Conservation (phyloP, 2,113 vertebrate genomes). For the Platichthys stellatus region DNA sequence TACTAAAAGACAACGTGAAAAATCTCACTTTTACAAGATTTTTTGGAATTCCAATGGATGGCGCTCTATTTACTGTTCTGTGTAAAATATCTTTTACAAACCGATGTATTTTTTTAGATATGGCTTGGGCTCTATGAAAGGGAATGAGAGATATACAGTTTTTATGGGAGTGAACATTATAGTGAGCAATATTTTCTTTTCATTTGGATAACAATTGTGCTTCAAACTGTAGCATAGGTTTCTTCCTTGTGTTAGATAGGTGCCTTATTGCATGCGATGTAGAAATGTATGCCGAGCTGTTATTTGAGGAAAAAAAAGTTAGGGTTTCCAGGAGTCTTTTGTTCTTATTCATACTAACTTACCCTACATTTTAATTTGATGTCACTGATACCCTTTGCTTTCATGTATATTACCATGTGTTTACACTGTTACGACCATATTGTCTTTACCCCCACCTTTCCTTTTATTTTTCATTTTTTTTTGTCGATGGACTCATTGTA, state of each 20-base stretch:
- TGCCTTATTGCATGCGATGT: constrained; percentile 88
- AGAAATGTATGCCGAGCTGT: constrained; percentile 85
- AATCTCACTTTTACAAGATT: constrained; percentile 76
- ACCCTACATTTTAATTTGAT: constrained; percentile 81
- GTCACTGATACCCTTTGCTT: constrained; percentile 75
- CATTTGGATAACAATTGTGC: constrained; percentile 80
- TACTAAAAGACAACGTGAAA: constrained; percentile 69
- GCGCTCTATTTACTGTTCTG: constrained; percentile 80
- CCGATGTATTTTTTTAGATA: constrained; percentile 86
- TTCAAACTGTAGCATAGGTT: constrained; percentile 84
- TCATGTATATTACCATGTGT: constrained; percentile 82
- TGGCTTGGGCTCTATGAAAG: constrained; percentile 83
- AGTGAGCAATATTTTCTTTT: constrained; percentile 76
- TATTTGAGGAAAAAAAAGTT: constrained; percentile 71
- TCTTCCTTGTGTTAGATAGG: constrained; percentile 87
- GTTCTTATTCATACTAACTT: constrained; percentile 81
- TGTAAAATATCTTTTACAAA: constrained; percentile 86
- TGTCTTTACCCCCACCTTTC: constrained; percentile 72
- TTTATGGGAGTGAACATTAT: constrained; percentile 83
- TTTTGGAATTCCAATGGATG: constrained; percentile 72
- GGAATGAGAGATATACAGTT: constrained; percentile 78
- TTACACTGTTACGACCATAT: constrained; percentile 82
- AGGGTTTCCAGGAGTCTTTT: constrained; percentile 76
- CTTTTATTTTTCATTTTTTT: constrained; percentile 28
- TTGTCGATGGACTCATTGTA: constrained; percentile 79